Evolutionary conservation across 2,797 vertebrate species (phyloP).

Genomic region (Eulemur coronatus): DNA sequence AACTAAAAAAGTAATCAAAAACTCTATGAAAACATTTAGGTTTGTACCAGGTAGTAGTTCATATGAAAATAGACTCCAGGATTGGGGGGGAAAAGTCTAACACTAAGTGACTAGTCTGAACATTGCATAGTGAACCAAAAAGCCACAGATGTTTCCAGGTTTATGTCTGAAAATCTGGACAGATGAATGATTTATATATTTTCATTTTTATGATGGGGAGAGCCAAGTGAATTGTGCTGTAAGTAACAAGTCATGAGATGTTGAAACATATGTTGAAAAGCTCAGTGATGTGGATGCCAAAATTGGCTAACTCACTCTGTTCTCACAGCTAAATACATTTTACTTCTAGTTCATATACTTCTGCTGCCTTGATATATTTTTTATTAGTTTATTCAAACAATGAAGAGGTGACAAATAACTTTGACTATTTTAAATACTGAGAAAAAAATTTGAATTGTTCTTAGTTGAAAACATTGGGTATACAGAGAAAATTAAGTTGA

Average conservation of each 20-base stretch:
- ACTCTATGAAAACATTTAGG: slow-evolving; percentile 44
- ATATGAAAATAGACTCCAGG: slow-evolving; percentile 54
- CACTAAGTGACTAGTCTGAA: slow-evolving; percentile 64
- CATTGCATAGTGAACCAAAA: slow-evolving; percentile 73
- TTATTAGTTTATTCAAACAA: slow-evolving; percentile 34
- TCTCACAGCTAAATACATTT: slow-evolving; percentile 59
- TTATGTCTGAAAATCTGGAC: slow-evolving; percentile 77
- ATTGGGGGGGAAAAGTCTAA: neutral
- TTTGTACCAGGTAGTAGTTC: slow-evolving; percentile 32
- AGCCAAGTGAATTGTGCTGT: slow-evolving; percentile 77
- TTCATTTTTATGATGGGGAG: slow-evolving; percentile 81
- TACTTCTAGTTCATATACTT: slow-evolving; percentile 70
- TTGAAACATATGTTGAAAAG: slow-evolving; percentile 81
- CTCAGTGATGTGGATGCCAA: slow-evolving; percentile 71
- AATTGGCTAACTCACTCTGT: slow-evolving; percentile 44
- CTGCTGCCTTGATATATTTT: slow-evolving; percentile 61
- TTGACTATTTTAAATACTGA: neutral
- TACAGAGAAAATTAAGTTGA: neutral
- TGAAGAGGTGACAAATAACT: neutral
- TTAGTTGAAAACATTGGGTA: neutral
- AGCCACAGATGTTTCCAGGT: slow-evolving; percentile 80
- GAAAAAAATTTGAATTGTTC: neutral
- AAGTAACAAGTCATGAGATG: slow-evolving; percentile 82
- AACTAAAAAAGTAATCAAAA: slow-evolving; percentile 34
- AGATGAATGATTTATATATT: slow-evolving; percentile 83